phyloP scores from a whole-genome alignment of 2,113 vertebrate genomes.

The Sus scrofa region DNA sequence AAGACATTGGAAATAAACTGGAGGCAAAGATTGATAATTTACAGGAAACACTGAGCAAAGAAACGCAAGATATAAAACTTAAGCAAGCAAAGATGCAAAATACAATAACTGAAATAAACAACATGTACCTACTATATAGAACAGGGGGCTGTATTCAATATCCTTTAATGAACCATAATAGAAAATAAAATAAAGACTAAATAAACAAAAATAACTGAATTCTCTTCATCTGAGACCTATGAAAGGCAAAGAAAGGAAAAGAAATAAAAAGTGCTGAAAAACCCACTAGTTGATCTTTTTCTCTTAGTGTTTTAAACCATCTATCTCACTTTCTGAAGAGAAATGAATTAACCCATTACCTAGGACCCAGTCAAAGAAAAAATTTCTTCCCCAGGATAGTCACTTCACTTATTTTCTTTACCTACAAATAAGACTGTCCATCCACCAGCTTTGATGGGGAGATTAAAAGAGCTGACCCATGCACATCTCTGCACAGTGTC shows the following conservation, averaged over 20 bases:
- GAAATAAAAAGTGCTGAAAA: neutral
- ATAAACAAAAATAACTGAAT: neutral
- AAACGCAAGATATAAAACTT: no score
- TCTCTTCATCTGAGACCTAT: neutral
- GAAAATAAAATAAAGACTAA: neutral
- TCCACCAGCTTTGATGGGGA: neutral
- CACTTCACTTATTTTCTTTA: neutral
- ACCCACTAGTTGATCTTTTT: neutral
- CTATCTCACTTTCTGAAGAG: neutral
- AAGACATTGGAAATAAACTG: no score
- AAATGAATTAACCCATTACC: neutral
- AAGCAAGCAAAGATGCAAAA: no score
- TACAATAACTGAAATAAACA: no score
- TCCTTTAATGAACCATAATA: neutral
- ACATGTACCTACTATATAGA: no score
- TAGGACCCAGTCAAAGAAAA: neutral
- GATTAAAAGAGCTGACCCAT: neutral
- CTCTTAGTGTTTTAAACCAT: neutral
- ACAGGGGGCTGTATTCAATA: neutral
- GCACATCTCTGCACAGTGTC: neutral
- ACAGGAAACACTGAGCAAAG: no score
- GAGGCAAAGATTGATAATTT: no score
- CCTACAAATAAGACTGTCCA: neutral
- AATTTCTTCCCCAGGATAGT: neutral
- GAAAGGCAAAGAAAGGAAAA: constrained; percentile 1